Base-by-base conservation (phyloP, 2,888 invertebrate genomes). In the Saturnia japonica region DNA sequence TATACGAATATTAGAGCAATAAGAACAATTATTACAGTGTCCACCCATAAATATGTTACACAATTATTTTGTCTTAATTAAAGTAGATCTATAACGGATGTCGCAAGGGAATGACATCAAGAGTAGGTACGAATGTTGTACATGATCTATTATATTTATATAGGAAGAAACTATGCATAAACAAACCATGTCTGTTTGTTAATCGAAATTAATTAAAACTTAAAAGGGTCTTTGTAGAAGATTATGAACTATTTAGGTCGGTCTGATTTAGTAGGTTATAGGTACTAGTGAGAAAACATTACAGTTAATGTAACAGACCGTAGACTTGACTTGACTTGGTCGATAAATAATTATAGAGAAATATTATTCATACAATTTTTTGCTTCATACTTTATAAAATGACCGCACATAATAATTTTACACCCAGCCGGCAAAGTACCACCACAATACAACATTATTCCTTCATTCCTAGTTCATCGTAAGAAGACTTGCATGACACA, bases 121-220 rank as follows among this genome's bases (percentile, higher is more conserved):
- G 74, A 74, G 72, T 70, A 74, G 73, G 60, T 68, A 74, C 74
- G 75, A 79, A 78, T 77, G 76, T 74, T 71, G 74, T 76, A 75
- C 72, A 70, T 75, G 76, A 79, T 72, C 75, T 74, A 82, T 79
- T 80, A 80, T 83, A 71, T 60, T 25, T 69, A 16, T 67, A n/a
- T 22, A 67, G 67, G 22, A 67, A 42, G 45, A 14, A 40, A 25
- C 67, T 7, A 28, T 1, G 11, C 54, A 54, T n/a, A 8, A 8
- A 22, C 28, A 34, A n/a, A 62, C 4, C 1, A 54, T 54, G 54
- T 54, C 54, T 22, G 22, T 54, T 22, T 22, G 54, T 54, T n/a
- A n/a, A 51, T 51, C 51, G 51, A 51, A 51, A 51, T 51, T n/a
- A 19, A n/a, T 51, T 51, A n/a, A 22, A 2, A 54, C 22, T 22